Evolutionary conservation across 2,888 invertebrate species (phyloP), one percentile per base, ranked within the genome.

Genomic region (Nineta flava): DNA sequence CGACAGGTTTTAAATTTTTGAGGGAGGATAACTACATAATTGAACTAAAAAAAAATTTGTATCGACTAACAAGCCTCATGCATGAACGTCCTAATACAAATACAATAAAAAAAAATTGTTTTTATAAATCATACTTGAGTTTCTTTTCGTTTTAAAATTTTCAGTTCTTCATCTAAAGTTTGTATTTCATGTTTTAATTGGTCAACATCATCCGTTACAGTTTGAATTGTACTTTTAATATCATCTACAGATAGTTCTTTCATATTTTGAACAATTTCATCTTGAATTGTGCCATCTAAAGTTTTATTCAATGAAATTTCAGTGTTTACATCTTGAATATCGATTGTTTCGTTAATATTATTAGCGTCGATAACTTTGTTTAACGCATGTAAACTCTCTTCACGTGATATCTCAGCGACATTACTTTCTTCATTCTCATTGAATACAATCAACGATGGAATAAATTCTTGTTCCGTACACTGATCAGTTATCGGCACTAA

Each of bases 401-500:
- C 38, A 38, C 38, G 38, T 5, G 38, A 13, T 26, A 26, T 26
- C 7, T 26, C 1, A 5, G 6, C 26, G 7, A 26, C 26, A 9
- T 4, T 9, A 16, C 43, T 43, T n/a, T 44, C 9, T 13, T 10
- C 13, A 3, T 1, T 44, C 3, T 32, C 34, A 5, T 34, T 34
- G 10, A 35, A 15, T 16, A 34, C 47, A 15, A 49, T 49, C 46
- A 65, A 53, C 9, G 67, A 67, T 10, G 65, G 62, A 49, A 67
- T 60, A 44, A 68, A 55, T 53, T 62, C 58, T 48, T 55, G 57
- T 46, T 50, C 47, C 9, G 55, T 50, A 56, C 66, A 67, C 50
- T 68, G 67, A 53, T 59, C 59, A n/a, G 64, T 63, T 9, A 68
- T 61, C 48, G 59, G 60, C 9, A 63, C 61, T 38, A 65, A 56